Base-by-base conservation (phyloP, 2,113 vertebrate genomes). In the Thamnophis sirtalis region DNA sequence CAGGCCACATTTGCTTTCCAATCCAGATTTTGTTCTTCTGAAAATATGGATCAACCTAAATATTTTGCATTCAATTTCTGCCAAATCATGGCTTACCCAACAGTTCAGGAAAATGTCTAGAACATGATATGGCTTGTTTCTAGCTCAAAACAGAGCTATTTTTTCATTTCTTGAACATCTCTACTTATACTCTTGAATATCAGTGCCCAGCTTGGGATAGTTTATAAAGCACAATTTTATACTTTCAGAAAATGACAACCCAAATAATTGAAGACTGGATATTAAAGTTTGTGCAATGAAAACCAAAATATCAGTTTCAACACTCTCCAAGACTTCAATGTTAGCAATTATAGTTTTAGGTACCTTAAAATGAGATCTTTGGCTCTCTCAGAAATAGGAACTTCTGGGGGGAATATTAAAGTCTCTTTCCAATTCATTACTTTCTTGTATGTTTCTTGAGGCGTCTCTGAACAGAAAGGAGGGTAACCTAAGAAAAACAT, bases 381-480 rank as follows among this genome's bases (percentile, higher is more conserved):
- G 91, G 99, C 99, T 97, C 98, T 99, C 96, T 99, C 99, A 48
- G 99, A 99, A 95, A 99, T 98, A 15, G 99, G 99, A 93, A 99
- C 99, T 96, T 99, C 99, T 24, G 99, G 99, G 86, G 99, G 99
- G 93, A 99, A 99, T 8, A 96, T 98, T 48, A 99, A 95, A 0
- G 99, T 99, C 97, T 99, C 99, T 95, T 99, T 97, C 99, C 99
- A 99, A 95, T 99, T 99, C 99, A 99, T 99, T 93, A 99, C 99
- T 93, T 99, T 99, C 96, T 99, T 98, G 28, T 99, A 99, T 0
- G 99, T 99, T 96, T 99, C 99, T 94, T 99, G 99, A 93, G 99
- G 99, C 2, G 99, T 99, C 97, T 99, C 99, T 0, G 99, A 99
- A 96, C 99, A 99, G 97, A 99, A 99, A 0, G 99, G 99, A 48